phyloP scores from a whole-genome alignment of 2,113 vertebrate species.

The Melanocharis versteri region DNA sequence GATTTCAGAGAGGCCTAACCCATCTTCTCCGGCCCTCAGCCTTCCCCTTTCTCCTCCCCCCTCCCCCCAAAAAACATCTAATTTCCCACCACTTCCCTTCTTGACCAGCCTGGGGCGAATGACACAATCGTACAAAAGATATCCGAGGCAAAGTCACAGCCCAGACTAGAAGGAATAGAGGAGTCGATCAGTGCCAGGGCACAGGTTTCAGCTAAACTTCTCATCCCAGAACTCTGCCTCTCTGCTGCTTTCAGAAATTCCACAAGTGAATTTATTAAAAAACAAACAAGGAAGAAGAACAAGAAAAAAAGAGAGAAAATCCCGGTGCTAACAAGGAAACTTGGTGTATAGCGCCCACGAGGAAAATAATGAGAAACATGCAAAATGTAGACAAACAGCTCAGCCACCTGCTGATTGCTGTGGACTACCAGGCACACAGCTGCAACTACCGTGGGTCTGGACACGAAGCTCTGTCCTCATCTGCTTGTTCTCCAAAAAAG shows the following conservation, averaged over 20 bases:
- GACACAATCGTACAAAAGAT: neutral
- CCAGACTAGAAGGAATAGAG: neutral
- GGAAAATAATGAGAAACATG: neutral
- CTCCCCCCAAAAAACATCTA: neutral
- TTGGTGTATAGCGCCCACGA: neutral
- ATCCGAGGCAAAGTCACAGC: fast-evolving
- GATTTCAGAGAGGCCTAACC: neutral
- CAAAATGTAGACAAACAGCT: neutral
- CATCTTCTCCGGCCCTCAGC: neutral
- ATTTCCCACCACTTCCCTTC: neutral
- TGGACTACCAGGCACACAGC: neutral
- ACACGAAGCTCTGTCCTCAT: neutral
- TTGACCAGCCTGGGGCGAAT: neutral
- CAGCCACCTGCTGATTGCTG: neutral
- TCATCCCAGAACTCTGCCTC: neutral
- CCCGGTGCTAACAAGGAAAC: neutral
- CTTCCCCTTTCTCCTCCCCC: fast-evolving
- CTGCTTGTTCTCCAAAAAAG: neutral
- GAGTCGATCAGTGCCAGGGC: fast-evolving
- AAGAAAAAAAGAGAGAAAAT: no score
- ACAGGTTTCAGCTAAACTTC: neutral
- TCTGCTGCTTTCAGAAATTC: neutral
- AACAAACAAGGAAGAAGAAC: neutral
- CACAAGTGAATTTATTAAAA: neutral
- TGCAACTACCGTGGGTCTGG: neutral